A percentile compares a stretch with the other conserved stretches of the same genome.
These are phyloP conservation scores for Hyppa rectilinea DNA, from an alignment of 2,888 invertebrate genomes.

Conservation along the genomic window DNA sequence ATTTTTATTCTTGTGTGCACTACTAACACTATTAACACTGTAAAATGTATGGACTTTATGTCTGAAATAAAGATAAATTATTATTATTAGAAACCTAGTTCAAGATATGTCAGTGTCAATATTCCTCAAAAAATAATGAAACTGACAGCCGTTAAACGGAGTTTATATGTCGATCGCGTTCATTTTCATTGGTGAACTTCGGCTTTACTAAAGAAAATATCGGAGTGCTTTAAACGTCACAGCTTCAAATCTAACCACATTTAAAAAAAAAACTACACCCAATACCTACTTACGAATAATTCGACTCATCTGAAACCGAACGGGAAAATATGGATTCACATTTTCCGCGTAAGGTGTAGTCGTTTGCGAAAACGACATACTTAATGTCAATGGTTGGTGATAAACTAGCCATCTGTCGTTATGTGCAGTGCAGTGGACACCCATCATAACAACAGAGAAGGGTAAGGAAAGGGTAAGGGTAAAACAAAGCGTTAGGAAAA, in stretches of 20 bases:
- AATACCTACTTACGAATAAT: slow-evolving; percentile 2
- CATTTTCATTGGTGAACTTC: too few species aligned
- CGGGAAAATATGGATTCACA: slow-evolving; percentile 36
- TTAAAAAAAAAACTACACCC: background rate
- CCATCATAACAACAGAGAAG: background rate
- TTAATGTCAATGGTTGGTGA: slow-evolving; percentile 29
- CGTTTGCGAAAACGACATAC: slow-evolving; percentile 45
- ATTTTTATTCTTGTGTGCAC: too few species aligned
- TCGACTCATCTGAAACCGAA: slow-evolving; percentile 10
- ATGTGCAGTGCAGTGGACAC: slow-evolving; percentile 18
- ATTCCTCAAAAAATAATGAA: too few species aligned
- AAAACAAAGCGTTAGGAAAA: background rate
- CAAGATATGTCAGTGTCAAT: too few species aligned
- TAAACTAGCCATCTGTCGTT: slow-evolving; percentile 27
- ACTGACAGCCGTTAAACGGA: too few species aligned
- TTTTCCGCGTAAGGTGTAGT: slow-evolving; percentile 24
- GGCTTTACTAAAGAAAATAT: background rate
- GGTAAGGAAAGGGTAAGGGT: too few species aligned
- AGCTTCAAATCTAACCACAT: background rate
- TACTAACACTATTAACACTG: too few species aligned
- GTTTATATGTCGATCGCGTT: too few species aligned
- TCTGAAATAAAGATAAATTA: too few species aligned
- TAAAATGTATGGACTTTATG: too few species aligned
- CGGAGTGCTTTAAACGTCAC: background rate
- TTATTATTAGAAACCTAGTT: too few species aligned